These are phyloP conservation scores for Sciaenops ocellatus DNA, from an alignment of 2,797 vertebrate species.

Conservation along the genomic window DNA sequence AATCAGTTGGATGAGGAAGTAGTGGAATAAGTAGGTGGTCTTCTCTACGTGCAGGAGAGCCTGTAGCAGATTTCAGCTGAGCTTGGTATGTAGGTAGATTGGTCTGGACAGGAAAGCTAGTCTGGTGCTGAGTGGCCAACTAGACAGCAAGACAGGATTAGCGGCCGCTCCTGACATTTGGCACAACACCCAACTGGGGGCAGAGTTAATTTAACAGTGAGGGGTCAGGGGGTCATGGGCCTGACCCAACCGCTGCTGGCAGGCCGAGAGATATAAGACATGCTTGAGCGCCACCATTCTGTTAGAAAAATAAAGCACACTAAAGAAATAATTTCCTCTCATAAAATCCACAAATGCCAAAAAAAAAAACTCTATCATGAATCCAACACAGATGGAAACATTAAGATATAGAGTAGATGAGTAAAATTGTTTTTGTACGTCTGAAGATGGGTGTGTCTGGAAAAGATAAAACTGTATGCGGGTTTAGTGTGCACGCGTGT, in stretches of 20 bases:
- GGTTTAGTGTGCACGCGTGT: slow-evolving; percentile 16
- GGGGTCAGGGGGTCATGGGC: slow-evolving; percentile 67
- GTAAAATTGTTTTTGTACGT: slow-evolving; percentile 1
- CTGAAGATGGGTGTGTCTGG: background rate
- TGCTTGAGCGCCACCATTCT: slow-evolving; percentile 46
- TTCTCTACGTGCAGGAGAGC: slow-evolving; percentile 1
- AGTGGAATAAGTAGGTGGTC: slow-evolving; percentile 46
- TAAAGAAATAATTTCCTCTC: background rate
- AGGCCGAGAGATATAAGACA: slow-evolving; percentile 42
- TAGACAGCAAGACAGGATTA: slow-evolving; percentile 77
- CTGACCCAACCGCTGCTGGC: slow-evolving; percentile 52
- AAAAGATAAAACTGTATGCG: slow-evolving; percentile 3
- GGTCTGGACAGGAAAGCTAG: slow-evolving; percentile 61
- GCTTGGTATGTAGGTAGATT: slow-evolving; percentile 57
- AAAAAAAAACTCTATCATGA: background rate
- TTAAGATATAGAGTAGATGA: background rate
- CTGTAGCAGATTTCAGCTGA: slow-evolving; percentile 45
- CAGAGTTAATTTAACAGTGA: slow-evolving; percentile 78
- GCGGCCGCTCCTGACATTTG: slow-evolving; percentile 79
- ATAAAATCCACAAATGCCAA: background rate
- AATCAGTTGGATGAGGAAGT: slow-evolving; percentile 2
- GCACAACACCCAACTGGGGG: slow-evolving; percentile 78
- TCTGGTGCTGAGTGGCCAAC: slow-evolving; percentile 61
- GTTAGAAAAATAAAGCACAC: slow-evolving; percentile 3
- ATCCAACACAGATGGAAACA: background rate